phyloP scores from a whole-genome alignment of 2,797 vertebrate species.

The Sebastiscus tertius region DNA sequence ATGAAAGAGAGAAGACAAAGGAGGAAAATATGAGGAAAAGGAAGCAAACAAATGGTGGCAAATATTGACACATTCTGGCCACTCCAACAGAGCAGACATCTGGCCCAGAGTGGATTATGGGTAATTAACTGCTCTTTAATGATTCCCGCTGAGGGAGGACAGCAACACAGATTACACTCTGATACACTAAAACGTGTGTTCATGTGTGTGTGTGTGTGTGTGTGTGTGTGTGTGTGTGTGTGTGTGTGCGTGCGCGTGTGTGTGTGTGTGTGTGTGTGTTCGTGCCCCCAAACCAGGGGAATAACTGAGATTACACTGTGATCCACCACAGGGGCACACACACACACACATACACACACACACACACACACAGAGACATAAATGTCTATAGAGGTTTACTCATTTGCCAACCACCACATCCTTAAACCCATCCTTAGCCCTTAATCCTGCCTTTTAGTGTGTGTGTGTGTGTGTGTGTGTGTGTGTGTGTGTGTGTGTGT shows the following conservation, averaged over 20 bases:
- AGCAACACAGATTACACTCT: slow-evolving; percentile 28
- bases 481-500: slow-evolving; percentile 4
- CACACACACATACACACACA: not conserved
- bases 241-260: too few species aligned
- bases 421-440: slow-evolving; percentile 40
- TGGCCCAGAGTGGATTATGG: slow-evolving; percentile 76
- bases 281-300: slow-evolving; percentile 16
- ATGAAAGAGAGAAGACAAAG: not conserved
- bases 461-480: not conserved
- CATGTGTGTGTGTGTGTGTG: not conserved
- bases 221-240: too few species aligned
- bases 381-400: slow-evolving; percentile 10
- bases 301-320: slow-evolving; percentile 53
- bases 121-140: slow-evolving; percentile 81
- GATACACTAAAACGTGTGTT: slow-evolving; percentile 5
- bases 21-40: not conserved
- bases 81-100: slow-evolving; percentile 71
- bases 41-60: not conserved
- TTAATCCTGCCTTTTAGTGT: slow-evolving; percentile 36
- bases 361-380: not conserved
- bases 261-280: not conserved
- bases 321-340: slow-evolving; percentile 22
- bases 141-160: slow-evolving; percentile 51
- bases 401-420: slow-evolving; percentile 12
- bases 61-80: not conserved